These are phyloP conservation scores for Lasioglossum pauxillum DNA, from an alignment of 2,888 invertebrate species.

Conservation along the genomic window DNA sequence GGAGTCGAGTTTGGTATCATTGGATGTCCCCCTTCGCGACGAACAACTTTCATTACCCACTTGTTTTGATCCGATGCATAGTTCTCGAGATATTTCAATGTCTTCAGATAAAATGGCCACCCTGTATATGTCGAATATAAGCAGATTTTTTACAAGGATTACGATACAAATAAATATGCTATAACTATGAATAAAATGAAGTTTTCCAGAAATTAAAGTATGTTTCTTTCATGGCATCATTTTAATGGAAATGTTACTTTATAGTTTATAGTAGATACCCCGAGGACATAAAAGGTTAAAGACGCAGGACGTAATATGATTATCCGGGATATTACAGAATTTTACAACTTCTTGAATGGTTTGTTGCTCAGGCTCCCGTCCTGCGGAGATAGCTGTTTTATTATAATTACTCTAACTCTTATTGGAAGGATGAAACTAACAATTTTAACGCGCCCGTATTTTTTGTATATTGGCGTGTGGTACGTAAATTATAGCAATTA, in stretches of 20 bases:
- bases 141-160: too few species aligned
- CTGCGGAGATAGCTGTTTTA: not conserved
- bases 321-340: constrained; percentile 1
- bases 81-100: too few species aligned
- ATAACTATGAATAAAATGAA: not conserved
- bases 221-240: not conserved
- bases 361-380: not conserved
- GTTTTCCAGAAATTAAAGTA: not conserved
- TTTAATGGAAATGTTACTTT: not conserved
- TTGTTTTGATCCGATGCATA: too few species aligned
- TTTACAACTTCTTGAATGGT: constrained; percentile 24
- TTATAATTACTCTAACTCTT: not conserved
- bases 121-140: too few species aligned
- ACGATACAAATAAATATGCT: too few species aligned
- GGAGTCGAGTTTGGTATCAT: too few species aligned
- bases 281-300: not conserved
- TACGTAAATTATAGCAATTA: not conserved
- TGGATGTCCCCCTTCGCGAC: too few species aligned
- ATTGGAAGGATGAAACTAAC: not conserved
- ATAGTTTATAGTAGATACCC: not conserved
- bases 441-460: not conserved
- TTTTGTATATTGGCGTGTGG: not conserved
- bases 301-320: not conserved
- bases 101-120: too few species aligned
- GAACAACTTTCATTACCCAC: too few species aligned